phyloP scores from a whole-genome alignment of 35 echinoderm and acorn worm species.

The Eucidaris tribuloides region DNA sequence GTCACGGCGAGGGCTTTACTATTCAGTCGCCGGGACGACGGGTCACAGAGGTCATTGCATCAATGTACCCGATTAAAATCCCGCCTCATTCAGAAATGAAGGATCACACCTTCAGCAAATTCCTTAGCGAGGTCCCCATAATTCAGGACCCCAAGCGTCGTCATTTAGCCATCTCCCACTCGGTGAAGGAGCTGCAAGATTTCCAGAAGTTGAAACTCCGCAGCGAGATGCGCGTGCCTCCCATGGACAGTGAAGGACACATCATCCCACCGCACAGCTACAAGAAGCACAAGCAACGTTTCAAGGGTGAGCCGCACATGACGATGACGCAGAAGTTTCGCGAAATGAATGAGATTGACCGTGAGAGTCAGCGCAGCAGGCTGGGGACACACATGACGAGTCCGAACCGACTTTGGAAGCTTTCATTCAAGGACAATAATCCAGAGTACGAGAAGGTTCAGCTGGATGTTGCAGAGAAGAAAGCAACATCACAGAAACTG shows the following conservation, averaged over 20 bases:
- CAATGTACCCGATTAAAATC: constrained; percentile 80
- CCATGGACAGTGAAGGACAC: constrained; percentile 55
- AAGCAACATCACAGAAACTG: background rate
- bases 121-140: constrained; percentile 57
- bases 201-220: constrained; percentile 87
- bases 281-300: constrained; percentile 54
- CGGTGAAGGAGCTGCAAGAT: constrained; percentile 71
- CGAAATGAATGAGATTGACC: constrained; percentile 69
- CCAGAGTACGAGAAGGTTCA: constrained; percentile 68
- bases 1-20: constrained; percentile 42
- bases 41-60: constrained; percentile 59
- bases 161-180: constrained; percentile 46
- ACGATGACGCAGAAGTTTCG: constrained; percentile 58
- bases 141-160: constrained; percentile 65
- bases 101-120: constrained; percentile 71
- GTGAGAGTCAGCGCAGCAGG: constrained; percentile 65
- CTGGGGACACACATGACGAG: constrained; percentile 64
- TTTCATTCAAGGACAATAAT: constrained; percentile 87
- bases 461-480: constrained; percentile 16
- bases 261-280: constrained; percentile 66
- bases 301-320: constrained; percentile 37
- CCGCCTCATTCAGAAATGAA: constrained; percentile 80
- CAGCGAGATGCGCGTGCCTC: constrained; percentile 90
- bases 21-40: constrained; percentile 24
- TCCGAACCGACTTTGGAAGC: constrained; percentile 80